Percentiles rank a stretch among this genome's conserved stretches.
phyloP scores from a whole-genome alignment of 2,797 vertebrate genomes.

The Pogonophryne albipinna region DNA sequence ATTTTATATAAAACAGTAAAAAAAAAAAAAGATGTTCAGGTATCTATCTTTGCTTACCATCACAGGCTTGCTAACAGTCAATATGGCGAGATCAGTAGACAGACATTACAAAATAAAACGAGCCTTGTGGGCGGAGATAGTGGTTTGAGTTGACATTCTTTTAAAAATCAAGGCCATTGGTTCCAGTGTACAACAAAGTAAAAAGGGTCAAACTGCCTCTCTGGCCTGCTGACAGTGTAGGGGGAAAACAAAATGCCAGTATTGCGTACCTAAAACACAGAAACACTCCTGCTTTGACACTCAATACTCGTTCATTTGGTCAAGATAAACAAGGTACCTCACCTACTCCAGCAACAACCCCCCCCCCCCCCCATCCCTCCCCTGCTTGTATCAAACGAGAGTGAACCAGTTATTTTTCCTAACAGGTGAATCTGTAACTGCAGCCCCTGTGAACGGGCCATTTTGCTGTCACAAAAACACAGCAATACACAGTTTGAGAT shows the following conservation, averaged over 20 bases:
- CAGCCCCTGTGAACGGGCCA: conserved; percentile 1
- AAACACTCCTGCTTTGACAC: conserved; percentile 53
- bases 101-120: conserved; percentile 51
- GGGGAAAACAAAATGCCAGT: conserved; percentile 45
- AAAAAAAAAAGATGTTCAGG: conserved; percentile 50
- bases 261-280: conserved; percentile 46
- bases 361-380: conserved; percentile 2
- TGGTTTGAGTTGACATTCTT: conserved; percentile 66
- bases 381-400: conserved; percentile 36
- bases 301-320: conserved; percentile 67
- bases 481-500: conserved; percentile 32
- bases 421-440: conserved; percentile 44
- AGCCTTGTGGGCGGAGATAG: conserved; percentile 57
- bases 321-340: conserved; percentile 49
- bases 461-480: conserved; percentile 33
- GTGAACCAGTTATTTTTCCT: conserved; percentile 41
- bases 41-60: conserved; percentile 59
- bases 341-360: conserved; percentile 27
- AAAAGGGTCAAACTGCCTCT: conserved; percentile 53
- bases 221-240: conserved; percentile 43
- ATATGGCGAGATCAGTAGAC: conserved; percentile 72
- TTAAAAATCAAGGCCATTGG: conserved; percentile 55
- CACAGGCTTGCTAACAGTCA: conserved; percentile 72
- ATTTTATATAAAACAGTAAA: conserved; percentile 67
- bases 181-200: conserved; percentile 79